phyloP scores from a whole-genome alignment of 2,113 vertebrate species.

The Sakesphorus luctuosus region DNA sequence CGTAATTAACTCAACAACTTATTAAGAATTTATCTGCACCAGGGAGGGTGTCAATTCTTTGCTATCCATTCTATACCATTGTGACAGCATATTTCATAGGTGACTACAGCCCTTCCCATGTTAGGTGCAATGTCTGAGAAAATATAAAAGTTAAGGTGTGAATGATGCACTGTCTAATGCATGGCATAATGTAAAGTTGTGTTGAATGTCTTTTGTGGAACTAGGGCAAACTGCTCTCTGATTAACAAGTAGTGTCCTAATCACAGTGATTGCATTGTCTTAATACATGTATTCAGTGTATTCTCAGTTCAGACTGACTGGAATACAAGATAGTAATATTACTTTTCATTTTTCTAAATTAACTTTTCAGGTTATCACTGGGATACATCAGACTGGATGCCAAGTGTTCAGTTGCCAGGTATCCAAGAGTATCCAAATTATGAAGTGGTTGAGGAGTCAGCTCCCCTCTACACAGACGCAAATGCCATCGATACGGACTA shows the following conservation, averaged over 20 bases:
- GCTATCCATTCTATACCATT: not conserved
- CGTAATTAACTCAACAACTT: not conserved
- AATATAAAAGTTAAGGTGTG: not conserved
- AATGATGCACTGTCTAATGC: not conserved
- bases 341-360: not conserved
- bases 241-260: conserved; percentile 12
- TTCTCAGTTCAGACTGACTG: not conserved
- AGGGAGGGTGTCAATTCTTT: not conserved
- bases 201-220: conserved; percentile 9
- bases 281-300: not conserved
- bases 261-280: not conserved
- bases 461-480: conserved; percentile 89
- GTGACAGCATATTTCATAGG: not conserved
- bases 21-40: not conserved
- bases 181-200: not conserved
- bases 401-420: conserved; percentile 93
- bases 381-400: conserved; percentile 99
- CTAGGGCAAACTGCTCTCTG: not conserved
- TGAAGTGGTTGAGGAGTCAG: conserved; percentile 89
- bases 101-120: not conserved
- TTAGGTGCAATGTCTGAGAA: not conserved
- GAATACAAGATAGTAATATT: not conserved
- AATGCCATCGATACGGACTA: conserved; percentile 95
- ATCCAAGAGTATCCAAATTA: conserved; percentile 98
- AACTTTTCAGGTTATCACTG: conserved; percentile 91